Conservation (phyloP, 2,888 invertebrate species). For the Corbicula japonica region DNA sequence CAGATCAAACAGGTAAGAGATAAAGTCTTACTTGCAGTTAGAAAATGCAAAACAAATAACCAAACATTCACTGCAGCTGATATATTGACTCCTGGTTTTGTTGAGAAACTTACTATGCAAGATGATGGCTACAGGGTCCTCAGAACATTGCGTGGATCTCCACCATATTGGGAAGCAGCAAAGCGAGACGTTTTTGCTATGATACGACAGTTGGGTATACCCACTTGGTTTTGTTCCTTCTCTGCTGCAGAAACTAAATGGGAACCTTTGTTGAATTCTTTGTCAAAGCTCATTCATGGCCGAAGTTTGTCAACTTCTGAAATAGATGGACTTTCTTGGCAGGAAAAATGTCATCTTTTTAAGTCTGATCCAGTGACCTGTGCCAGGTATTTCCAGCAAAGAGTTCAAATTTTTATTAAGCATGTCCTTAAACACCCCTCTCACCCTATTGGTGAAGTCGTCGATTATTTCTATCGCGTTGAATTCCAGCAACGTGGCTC, state of each 20-base stretch:
- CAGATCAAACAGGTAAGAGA: slow-evolving; percentile 44
- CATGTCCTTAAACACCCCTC: too few species aligned
- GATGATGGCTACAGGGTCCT: too few species aligned
- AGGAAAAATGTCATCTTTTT: slow-evolving; percentile 16
- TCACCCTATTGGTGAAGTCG: too few species aligned
- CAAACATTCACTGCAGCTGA: slow-evolving; percentile 35
- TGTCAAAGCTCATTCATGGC: background rate
- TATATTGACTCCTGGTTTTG: slow-evolving; percentile 2
- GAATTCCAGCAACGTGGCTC: too few species aligned
- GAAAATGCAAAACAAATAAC: slow-evolving; percentile 38
- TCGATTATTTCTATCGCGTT: too few species aligned
- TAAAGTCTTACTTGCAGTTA: slow-evolving; percentile 43
- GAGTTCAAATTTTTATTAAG: slow-evolving; percentile 47
- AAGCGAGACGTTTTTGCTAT: slow-evolving; percentile 49
- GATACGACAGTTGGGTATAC: slow-evolving; percentile 53
- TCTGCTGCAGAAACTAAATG: too few species aligned
- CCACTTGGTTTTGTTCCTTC: slow-evolving; percentile 54
- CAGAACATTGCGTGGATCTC: slow-evolving; percentile 33
- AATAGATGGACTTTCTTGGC: slow-evolving; percentile 10
- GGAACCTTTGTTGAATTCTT: background rate
- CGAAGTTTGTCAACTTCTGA: slow-evolving; percentile 15
- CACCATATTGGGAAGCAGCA: slow-evolving; percentile 36
- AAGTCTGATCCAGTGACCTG: slow-evolving; percentile 53
- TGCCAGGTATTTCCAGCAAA: slow-evolving; percentile 46
- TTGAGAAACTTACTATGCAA: too few species aligned